These are phyloP conservation scores for Macroglossus sobrinus DNA, from an alignment of 2,113 vertebrate species.

Conservation along the genomic window DNA sequence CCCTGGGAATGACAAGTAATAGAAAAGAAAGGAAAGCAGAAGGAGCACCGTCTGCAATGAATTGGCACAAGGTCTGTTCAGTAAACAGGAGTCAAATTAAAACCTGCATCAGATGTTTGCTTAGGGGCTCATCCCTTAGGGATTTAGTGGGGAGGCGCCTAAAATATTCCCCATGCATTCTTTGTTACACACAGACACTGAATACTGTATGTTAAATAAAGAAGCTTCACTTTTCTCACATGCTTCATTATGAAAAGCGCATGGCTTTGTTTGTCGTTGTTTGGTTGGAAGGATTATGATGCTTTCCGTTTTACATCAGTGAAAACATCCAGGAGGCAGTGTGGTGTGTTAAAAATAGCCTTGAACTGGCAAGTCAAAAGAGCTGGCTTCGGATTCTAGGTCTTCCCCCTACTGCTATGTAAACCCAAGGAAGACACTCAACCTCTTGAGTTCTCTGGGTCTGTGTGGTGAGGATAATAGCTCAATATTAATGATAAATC, in stretches of 20 bases:
- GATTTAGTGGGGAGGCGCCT: background rate
- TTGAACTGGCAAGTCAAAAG: background rate
- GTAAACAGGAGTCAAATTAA: background rate
- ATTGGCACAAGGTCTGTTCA: background rate
- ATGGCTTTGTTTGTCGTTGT: background rate
- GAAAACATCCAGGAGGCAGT: background rate
- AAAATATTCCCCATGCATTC: background rate
- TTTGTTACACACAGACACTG: background rate
- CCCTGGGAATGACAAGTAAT: background rate
- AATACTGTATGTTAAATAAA: background rate
- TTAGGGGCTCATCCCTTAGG: background rate
- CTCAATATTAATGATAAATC: background rate
- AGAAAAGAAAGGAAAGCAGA: background rate
- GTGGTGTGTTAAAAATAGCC: background rate
- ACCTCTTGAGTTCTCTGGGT: background rate
- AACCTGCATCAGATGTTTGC: background rate
- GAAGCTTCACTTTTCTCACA: background rate
- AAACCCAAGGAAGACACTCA: background rate
- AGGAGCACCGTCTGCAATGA: background rate
- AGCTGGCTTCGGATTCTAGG: background rate
- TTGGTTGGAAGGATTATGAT: background rate
- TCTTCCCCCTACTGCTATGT: background rate
- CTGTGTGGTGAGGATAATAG: background rate
- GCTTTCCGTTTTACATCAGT: background rate
- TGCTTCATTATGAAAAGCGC: background rate